A percentile compares a stretch with the other conserved stretches of the same genome.
Conservation (phyloP, 2,797 vertebrate genomes). For the Hippoglossus hippoglossus region DNA sequence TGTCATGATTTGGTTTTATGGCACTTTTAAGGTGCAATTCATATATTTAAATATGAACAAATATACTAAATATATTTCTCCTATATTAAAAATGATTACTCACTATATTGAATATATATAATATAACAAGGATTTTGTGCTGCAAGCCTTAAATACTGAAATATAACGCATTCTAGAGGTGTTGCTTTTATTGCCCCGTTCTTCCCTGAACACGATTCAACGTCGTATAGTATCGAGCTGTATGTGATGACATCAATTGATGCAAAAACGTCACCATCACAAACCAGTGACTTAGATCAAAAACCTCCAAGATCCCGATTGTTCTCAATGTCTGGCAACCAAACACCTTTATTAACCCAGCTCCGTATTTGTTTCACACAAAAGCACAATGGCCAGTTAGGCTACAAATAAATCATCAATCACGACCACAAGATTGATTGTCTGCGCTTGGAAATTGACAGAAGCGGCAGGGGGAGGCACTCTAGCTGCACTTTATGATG, state of each 20-base stretch:
- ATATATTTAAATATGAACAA: too few relatives aligned
- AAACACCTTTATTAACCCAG: neutral
- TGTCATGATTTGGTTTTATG: too few relatives aligned
- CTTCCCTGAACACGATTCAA: neutral
- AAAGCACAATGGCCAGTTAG: neutral
- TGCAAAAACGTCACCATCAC: too few relatives aligned
- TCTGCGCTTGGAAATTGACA: conserved; percentile 1
- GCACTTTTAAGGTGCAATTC: too few relatives aligned
- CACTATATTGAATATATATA: neutral
- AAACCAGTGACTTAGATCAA: neutral
- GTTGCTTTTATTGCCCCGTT: neutral
- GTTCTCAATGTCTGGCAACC: too few relatives aligned
- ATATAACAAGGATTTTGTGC: neutral
- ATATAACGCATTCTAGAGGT: neutral
- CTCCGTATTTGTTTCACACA: neutral
- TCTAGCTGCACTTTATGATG: conserved; percentile 1
- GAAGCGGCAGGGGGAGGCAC: neutral
- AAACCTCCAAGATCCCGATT: neutral
- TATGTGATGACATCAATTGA: too few relatives aligned
- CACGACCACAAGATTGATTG: conserved; percentile 4
- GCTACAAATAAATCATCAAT: conserved; percentile 14
- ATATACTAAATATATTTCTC: too few relatives aligned
- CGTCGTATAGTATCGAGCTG: too few relatives aligned
- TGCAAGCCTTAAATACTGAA: neutral
- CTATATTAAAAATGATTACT: too few relatives aligned